Base-by-base conservation (phyloP, 2,888 invertebrate species). In the Margaritifera margaritifera region DNA sequence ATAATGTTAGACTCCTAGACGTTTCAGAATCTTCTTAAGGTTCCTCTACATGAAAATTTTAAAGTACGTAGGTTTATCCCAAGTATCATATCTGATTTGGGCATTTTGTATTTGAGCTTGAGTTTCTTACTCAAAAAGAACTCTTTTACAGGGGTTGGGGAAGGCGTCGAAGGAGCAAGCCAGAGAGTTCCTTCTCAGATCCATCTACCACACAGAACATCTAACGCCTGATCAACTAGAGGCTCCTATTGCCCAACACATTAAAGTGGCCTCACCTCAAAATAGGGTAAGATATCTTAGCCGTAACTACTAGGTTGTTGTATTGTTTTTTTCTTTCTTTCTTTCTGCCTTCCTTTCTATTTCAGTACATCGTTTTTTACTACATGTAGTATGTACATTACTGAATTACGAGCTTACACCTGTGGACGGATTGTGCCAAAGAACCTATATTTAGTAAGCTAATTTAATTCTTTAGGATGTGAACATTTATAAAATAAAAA, bases 141-240 rank as follows among this genome's bases (percentile, higher is more conserved):
- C n/a, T n/a, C n/a, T n/a, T n/a, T n/a, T n/a, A n/a, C 71, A 83
- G 82, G 77, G 65, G 61, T 75, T 84, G 52, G 74, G 77, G 31
- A 64, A 69, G n/a, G 65, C 84, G 64, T 59, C 79, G 15, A 66
- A 63, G 56, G 76, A 69, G 5, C 61, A 67, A 24, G 79, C 80
- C 4, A 66, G 60, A 18, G 72, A 79, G 15, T 83, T 71, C 55
- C 69, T 87, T 20, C 77, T 86, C 42, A 75, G 74, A 64, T 81
- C 85, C 20, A 83, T 87, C 42, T 86, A 87, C 65, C 62, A 76
- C 59, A 78, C 75, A 0, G 84, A 87, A 58, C 57, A 58, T 22
- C 62, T 84, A 27, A 69, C 79, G 2, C 71, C 71, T 0, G 72
- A 74, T 5, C 71, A 76, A 15, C 66, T 42, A 51, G 56, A 68